Evolutionary conservation across 35 echinoderm and acorn worm species (phyloP), one percentile per base, ranked within the genome.

Genomic region (Eucidaris tribuloides): DNA sequence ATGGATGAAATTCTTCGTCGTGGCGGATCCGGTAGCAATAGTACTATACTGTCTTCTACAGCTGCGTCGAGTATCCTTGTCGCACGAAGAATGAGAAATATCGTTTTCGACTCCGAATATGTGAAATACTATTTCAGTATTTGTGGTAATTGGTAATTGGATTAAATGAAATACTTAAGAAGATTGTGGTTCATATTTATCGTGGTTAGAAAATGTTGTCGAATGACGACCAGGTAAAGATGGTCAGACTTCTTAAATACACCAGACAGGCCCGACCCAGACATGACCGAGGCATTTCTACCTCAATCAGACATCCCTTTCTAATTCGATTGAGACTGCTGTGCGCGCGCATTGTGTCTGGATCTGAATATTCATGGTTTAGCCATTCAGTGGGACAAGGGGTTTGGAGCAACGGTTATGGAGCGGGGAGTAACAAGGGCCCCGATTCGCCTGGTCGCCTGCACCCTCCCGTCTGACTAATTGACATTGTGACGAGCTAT

Each of bases 171-270:
- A 40, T 74, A 74, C 41, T 74, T 44, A 20, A 74, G 68, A n/a
- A 74, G 25, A 35, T 42, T 2, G 38, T 43, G 37, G 41, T 1
- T 22, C 44, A 40, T 42, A 42, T 33, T 74, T 74, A n/a, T 44
- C 68, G 7, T 44, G 68, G 68, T 74, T 74, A 74, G 68, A 7
- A 22, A 42, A 25, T 38, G n/a, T 74, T 27, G 25, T 22, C 18
- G 25, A 74, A 74, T 74, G 38, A 44, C 37, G n/a, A 40, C 19
- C 20, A 40, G 34, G 38, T 33, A 74, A 74, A 74, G 68, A 42
- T 2, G 25, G 22, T 40, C 68, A 74, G 68, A 74, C 68, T 42
- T 74, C 68, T 74, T 74, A 74, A 74, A 74, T 74, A 74, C 68
- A 35, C n/a, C 39, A 74, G 68, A 43, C 68, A 4, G 29, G 15